Evolutionary conservation across 2,113 vertebrate species (phyloP).

Genomic region (Aythya baeri): DNA sequence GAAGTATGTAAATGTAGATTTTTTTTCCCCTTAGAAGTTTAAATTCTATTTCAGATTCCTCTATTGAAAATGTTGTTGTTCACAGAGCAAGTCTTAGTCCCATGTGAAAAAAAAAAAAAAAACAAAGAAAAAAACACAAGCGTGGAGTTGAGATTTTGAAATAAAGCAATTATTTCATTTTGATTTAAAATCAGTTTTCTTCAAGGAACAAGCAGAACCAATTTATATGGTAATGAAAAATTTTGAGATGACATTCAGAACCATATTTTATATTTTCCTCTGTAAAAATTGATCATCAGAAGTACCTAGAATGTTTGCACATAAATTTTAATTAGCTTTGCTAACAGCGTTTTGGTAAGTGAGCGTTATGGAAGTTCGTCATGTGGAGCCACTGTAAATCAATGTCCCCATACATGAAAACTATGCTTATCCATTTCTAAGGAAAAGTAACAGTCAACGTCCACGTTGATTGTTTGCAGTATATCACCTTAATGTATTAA

Average conservation of each 20-base stretch:
- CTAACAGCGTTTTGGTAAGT: slow-evolving; percentile 5
- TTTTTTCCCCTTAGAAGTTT: neutral
- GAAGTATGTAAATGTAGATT: neutral
- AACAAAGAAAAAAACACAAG: neutral
- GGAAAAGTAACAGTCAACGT: neutral
- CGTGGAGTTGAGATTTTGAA: neutral
- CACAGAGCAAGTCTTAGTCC: neutral
- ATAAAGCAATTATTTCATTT: slow-evolving; percentile 9
- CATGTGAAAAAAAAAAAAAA: neutral
- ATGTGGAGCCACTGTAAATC: neutral
- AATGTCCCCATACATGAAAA: neutral
- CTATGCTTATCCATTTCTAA: neutral
- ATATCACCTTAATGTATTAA: neutral
- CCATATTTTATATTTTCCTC: neutral
- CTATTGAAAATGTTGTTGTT: neutral
- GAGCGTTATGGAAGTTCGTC: neutral
- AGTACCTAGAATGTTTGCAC: slow-evolving; percentile 8
- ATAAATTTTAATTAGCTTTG: slow-evolving; percentile 25
- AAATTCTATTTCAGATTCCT: neutral
- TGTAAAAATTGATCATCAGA: slow-evolving; percentile 4
- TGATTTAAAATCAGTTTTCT: neutral
- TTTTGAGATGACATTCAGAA: neutral
- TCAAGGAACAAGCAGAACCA: neutral
- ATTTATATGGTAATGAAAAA: neutral
- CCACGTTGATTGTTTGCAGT: neutral